These are phyloP conservation scores for Vannuccia rotundouncinata DNA, from an alignment of 2,888 invertebrate species.

Conservation along the genomic window DNA sequence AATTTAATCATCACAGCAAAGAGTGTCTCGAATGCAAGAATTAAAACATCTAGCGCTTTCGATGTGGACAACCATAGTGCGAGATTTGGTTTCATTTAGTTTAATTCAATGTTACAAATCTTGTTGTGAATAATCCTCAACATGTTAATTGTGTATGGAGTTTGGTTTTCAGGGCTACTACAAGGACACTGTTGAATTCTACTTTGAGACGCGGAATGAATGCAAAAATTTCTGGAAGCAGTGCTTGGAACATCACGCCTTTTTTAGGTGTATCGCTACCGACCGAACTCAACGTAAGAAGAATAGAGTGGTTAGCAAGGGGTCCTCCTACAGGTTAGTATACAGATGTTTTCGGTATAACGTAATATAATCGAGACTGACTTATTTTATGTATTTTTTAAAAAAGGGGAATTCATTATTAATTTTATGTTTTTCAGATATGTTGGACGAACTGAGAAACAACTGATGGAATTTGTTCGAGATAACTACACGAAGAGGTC, in stretches of 20 bases:
- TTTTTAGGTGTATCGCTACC: conserved; percentile 87
- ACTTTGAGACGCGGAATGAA: conserved; percentile 93
- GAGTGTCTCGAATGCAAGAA: no score
- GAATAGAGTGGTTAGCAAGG: conserved; percentile 80
- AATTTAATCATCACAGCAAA: no score
- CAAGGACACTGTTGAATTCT: conserved; percentile 97
- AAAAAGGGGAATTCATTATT: background rate
- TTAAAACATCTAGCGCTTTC: no score
- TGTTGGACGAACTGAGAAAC: conserved; percentile 96
- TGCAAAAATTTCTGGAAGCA: conserved; percentile 99
- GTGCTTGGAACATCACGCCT: conserved; percentile 98
- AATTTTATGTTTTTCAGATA: conserved; percentile 64
- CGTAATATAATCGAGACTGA: no score
- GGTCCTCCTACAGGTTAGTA: conserved; percentile 86
- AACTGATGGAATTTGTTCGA: conserved; percentile 92
- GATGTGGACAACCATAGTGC: no score
- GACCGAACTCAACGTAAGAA: conserved; percentile 72
- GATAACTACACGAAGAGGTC: conserved; percentile 90
- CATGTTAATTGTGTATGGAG: no score
- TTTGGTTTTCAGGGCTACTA: conserved; percentile 87
- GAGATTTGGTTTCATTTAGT: no score
- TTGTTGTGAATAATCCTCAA: no score
- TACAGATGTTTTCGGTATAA: no score
- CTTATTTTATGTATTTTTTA: no score
- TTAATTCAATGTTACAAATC: no score